Evolutionary conservation across 2,113 vertebrate genomes (phyloP).

Genomic region (Orthochromis malagaraziensis): DNA sequence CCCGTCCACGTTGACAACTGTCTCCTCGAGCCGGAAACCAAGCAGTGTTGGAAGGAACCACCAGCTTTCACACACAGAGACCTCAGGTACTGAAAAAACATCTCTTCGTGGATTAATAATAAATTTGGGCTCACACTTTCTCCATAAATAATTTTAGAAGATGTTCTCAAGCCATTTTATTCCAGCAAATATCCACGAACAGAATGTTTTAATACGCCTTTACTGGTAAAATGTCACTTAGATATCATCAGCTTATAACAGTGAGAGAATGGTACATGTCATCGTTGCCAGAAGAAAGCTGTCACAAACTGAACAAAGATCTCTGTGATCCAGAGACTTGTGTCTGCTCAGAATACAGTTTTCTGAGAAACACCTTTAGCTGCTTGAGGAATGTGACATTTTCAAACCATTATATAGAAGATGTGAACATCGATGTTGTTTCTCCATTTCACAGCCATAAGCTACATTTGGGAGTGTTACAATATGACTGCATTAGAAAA

Average conservation of each 20-base stretch:
- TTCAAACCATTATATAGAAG: neutral
- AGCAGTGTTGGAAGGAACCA: conserved; percentile 88
- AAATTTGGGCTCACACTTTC: neutral
- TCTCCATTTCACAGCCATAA: neutral
- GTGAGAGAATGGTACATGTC: neutral
- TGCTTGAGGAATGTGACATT: neutral
- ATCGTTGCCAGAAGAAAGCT: neutral
- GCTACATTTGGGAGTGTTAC: neutral
- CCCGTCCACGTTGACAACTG: conserved; percentile 96
- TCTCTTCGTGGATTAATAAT: neutral
- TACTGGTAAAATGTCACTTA: neutral
- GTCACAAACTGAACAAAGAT: neutral
- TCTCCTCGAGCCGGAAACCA: conserved; percentile 87
- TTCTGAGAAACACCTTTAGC: neutral
- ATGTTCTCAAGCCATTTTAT: neutral
- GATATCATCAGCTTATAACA: neutral
- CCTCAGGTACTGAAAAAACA: conserved; percentile 75
- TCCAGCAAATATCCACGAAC: neutral
- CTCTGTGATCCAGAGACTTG: neutral
- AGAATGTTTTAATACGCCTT: neutral
- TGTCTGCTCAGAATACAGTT: neutral
- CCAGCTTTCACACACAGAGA: conserved; percentile 92
- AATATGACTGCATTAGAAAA: neutral
- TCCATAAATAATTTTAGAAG: neutral
- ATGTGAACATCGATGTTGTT: neutral